phyloP scores from a whole-genome alignment of 2,888 invertebrate genomes.

The Digitonthophagus gazella region DNA sequence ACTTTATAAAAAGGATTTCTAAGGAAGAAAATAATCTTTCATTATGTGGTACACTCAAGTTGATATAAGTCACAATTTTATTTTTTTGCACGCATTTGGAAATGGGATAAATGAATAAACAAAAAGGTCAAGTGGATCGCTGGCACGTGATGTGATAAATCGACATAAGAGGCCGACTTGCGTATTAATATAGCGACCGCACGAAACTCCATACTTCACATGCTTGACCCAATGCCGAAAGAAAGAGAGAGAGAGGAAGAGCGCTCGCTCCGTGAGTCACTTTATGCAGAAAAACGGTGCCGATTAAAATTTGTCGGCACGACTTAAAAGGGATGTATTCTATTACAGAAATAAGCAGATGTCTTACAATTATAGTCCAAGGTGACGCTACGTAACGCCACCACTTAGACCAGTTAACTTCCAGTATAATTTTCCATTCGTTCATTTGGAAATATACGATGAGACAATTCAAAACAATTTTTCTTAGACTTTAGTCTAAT shows the following conservation, averaged over 20 bases:
- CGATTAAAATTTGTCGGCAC: constrained; percentile 17
- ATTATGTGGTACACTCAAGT: no score
- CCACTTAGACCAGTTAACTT: background rate
- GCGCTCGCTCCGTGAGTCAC: constrained; percentile 11
- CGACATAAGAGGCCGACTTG: background rate
- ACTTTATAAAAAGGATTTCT: no score
- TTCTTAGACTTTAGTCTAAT: no score
- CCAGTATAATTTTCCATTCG: background rate
- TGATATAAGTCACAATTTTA: no score
- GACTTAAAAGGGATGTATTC: constrained; percentile 17
- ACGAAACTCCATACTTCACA: constrained; percentile 5
- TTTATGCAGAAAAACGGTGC: constrained; percentile 13
- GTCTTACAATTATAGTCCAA: constrained; percentile 13
- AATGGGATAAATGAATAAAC: background rate
- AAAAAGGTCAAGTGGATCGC: background rate
- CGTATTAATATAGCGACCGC: background rate
- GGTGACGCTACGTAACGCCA: constrained; percentile 13
- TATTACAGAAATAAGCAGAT: constrained; percentile 17
- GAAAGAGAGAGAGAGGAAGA: background rate
- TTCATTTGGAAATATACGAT: background rate
- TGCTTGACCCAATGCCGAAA: constrained; percentile 7
- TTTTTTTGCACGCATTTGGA: background rate
- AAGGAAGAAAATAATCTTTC: no score
- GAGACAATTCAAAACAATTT: no score
- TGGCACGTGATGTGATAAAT: background rate